Evolutionary conservation across 2,113 vertebrate genomes (phyloP).

Genomic region (Amblyopsis rosae): DNA sequence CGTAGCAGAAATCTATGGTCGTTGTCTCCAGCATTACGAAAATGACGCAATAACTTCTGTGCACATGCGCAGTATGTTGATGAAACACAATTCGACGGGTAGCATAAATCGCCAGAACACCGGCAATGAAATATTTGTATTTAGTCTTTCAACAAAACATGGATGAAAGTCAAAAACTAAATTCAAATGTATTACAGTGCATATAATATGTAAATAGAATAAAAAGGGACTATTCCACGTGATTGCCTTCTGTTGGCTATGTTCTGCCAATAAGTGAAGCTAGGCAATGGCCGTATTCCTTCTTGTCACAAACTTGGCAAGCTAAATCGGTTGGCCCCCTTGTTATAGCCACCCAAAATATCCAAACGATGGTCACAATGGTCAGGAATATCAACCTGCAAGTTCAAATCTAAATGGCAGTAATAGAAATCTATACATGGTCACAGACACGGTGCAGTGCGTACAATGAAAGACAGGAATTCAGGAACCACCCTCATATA

Average conservation of each 20-base stretch:
- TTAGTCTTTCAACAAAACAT: no score
- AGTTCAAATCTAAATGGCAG: conserved; percentile 7
- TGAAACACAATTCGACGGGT: no score
- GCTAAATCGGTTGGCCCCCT: conserved; percentile 43
- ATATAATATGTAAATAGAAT: no score
- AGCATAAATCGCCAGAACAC: no score
- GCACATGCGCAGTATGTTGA: no score
- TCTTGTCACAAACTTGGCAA: conserved; percentile 7
- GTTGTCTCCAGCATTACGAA: no score
- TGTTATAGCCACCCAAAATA: conserved; percentile 32
- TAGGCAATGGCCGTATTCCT: conserved; percentile 32
- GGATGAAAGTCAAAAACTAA: no score
- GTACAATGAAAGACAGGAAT: neutral
- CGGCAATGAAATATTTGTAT: no score
- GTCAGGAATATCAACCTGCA: conserved; percentile 37
- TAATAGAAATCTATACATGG: neutral
- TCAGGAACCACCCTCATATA: neutral
- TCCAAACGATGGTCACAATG: conserved; percentile 14
- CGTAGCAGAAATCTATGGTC: no score
- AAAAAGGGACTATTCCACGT: no score
- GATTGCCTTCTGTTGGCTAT: neutral
- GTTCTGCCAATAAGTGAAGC: conserved; percentile 43
- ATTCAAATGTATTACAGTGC: no score
- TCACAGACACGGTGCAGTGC: neutral
- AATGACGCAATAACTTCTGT: no score